These are phyloP conservation scores for Phrynosoma platyrhinos DNA, from an alignment of 2,113 vertebrate species.

Conservation along the genomic window DNA sequence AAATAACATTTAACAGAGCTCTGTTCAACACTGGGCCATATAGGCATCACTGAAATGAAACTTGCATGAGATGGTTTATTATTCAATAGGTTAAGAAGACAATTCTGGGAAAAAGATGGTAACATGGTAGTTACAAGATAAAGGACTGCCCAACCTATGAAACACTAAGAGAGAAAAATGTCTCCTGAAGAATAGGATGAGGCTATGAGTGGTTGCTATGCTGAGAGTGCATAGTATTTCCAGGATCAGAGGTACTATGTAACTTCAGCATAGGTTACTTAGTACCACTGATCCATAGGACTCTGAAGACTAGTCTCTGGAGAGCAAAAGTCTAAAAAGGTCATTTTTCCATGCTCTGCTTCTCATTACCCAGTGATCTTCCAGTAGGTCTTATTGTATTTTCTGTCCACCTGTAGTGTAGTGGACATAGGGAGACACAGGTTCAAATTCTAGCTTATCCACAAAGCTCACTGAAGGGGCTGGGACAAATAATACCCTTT, in stretches of 20 bases:
- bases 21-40: background rate
- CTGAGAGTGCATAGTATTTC: no score
- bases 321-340: background rate
- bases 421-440: background rate
- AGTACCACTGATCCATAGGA: background rate
- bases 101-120: background rate
- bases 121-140: background rate
- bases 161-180: no score
- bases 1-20: background rate
- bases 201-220: no score
- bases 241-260: no score
- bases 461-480: background rate
- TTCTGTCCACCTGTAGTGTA: no score
- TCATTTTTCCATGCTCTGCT: no score
- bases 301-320: background rate
- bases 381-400: no score
- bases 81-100: background rate
- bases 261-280: no score
- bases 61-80: background rate
- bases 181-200: no score
- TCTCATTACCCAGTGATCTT: no score
- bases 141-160: no score
- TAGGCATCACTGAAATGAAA: background rate
- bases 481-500: no score
- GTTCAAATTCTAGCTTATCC: background rate